Conservation (phyloP, 2,888 invertebrate species). For the Leptinotarsa tumamoca region DNA sequence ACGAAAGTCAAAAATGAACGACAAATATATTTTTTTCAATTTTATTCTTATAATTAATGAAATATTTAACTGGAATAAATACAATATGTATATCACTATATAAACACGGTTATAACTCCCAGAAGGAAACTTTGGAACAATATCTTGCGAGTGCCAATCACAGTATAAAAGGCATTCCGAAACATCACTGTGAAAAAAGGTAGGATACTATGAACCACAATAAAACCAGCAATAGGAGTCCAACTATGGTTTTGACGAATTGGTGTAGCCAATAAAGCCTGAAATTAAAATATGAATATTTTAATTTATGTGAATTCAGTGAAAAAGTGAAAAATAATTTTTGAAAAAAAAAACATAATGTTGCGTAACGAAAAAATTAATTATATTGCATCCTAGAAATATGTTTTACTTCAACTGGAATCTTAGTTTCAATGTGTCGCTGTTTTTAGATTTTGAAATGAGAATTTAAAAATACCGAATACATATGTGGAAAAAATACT, state of each 20-base stretch:
- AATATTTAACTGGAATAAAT: background rate
- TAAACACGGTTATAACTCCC: background rate
- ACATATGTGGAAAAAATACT: too few species aligned
- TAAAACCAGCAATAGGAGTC: conserved; percentile 33
- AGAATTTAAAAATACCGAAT: too few species aligned
- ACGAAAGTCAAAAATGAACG: too few species aligned
- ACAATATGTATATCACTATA: background rate
- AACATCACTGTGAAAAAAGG: background rate
- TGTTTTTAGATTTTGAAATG: too few species aligned
- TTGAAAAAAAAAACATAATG: too few species aligned
- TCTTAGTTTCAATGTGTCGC: too few species aligned
- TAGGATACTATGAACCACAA: conserved; percentile 34
- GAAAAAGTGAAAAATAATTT: too few species aligned
- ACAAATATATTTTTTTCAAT: background rate
- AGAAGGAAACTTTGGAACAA: background rate
- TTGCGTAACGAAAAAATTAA: too few species aligned
- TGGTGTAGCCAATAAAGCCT: conserved; percentile 44
- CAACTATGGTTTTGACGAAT: conserved; percentile 34
- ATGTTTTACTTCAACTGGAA: too few species aligned
- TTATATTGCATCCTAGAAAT: too few species aligned
- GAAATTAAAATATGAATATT: conserved; percentile 12
- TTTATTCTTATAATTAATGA: background rate
- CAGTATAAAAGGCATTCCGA: conserved; percentile 6
- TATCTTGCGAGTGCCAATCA: background rate
- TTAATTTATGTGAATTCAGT: too few species aligned